A percentile compares a stretch with the other conserved stretches of the same genome.
These are phyloP conservation scores for Andrena camellia DNA, from an alignment of 2,888 invertebrate genomes.

Conservation along the genomic window DNA sequence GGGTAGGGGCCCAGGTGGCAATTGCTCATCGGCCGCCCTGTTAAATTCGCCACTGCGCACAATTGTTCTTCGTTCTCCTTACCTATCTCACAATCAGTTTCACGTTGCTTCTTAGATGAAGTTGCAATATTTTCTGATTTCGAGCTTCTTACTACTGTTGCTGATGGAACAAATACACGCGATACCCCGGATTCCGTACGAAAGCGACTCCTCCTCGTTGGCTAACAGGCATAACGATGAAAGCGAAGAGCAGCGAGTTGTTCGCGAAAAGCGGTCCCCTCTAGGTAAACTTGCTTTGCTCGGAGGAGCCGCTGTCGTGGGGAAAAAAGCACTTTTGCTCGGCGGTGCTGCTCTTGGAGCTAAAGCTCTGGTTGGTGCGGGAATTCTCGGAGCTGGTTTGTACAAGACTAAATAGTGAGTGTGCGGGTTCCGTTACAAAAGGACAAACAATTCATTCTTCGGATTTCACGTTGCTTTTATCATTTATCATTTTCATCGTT, in stretches of 20 bases:
- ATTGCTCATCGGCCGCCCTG: too few species aligned
- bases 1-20: too few species aligned
- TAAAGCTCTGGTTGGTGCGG: slow-evolving; percentile 67
- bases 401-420: slow-evolving; percentile 73
- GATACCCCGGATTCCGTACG: not conserved
- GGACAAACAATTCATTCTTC: too few species aligned
- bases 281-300: slow-evolving; percentile 71
- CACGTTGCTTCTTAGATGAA: slow-evolving; percentile 31
- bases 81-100: not conserved
- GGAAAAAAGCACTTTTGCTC: slow-evolving; percentile 68
- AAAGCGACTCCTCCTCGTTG: not conserved
- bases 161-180: not conserved
- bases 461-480: too few species aligned
- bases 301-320: slow-evolving; percentile 68
- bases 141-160: not conserved
- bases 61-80: not conserved
- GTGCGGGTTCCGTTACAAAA: not conserved
- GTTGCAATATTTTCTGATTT: not conserved
- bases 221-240: not conserved
- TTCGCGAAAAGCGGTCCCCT: slow-evolving; percentile 72
- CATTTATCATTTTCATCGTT: too few species aligned
- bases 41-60: too few species aligned
- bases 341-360: slow-evolving; percentile 71
- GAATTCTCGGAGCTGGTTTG: slow-evolving; percentile 68
- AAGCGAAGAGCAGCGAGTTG: not conserved